Conservation (phyloP, 2,113 vertebrate species). For the Myotis lucifugus region DNA sequence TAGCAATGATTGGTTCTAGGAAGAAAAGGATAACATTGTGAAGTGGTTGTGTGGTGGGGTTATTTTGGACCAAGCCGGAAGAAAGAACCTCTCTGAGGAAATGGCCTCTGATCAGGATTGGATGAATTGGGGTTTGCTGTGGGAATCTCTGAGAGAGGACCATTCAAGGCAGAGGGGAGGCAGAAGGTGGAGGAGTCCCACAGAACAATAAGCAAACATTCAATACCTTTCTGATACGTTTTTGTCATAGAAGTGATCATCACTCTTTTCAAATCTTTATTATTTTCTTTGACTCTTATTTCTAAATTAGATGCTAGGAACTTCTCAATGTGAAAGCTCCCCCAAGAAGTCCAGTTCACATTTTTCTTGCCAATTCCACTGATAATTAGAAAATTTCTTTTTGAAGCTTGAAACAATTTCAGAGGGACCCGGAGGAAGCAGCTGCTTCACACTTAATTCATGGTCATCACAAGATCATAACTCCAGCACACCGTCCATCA, state of each 20-base stretch:
- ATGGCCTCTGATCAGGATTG: not conserved
- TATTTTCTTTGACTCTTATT: not conserved
- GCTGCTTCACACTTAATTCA: slow-evolving; percentile 3
- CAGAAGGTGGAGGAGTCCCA: not conserved
- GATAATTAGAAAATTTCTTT: slow-evolving; percentile 18
- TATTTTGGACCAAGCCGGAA: not conserved
- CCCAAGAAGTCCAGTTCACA: not conserved
- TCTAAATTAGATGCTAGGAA: not conserved
- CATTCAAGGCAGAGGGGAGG: not conserved
- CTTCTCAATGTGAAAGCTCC: not conserved
- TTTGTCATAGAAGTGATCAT: not conserved
- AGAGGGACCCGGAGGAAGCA: not conserved
- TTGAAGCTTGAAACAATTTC: not conserved
- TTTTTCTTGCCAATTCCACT: not conserved
- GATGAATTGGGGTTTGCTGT: not conserved
- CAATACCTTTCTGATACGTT: not conserved
- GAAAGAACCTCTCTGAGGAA: not conserved
- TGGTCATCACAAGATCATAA: not conserved
- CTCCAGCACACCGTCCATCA: not conserved
- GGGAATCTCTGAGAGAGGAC: not conserved
- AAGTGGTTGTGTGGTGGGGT: not conserved
- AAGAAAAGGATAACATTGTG: not conserved
- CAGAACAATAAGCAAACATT: not conserved
- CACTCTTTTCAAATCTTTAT: not conserved
- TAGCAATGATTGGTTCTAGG: not conserved